These are phyloP conservation scores for Xenopus borealis DNA, from an alignment of 2,113 vertebrate species.

Conservation along the genomic window DNA sequence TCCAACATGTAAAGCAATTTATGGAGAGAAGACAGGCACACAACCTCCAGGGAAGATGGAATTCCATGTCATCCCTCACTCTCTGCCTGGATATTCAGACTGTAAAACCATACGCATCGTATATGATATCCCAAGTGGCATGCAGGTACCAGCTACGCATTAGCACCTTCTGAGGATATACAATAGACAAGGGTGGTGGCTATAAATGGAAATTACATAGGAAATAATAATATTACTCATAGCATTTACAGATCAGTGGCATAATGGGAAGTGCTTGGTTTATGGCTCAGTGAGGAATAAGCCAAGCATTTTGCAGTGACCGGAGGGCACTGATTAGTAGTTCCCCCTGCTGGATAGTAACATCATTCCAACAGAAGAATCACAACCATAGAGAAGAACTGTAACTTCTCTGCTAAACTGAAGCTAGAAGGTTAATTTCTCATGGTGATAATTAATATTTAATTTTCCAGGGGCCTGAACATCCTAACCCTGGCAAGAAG, in stretches of 20 bases:
- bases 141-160: slow-evolving; percentile 72
- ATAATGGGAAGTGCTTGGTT: too few relatives aligned
- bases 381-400: too few relatives aligned
- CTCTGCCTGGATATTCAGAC: slow-evolving; percentile 82
- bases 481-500: slow-evolving; percentile 90
- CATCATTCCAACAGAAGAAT: too few relatives aligned
- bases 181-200: not conserved
- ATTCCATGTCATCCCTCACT: slow-evolving; percentile 93
- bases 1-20: slow-evolving; percentile 95
- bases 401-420: too few relatives aligned
- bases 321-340: too few relatives aligned
- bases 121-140: slow-evolving; percentile 91
- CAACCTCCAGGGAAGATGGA: slow-evolving; percentile 98
- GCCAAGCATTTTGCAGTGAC: too few relatives aligned
- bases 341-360: too few relatives aligned
- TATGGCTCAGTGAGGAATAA: too few relatives aligned
- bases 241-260: too few relatives aligned
- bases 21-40: slow-evolving; percentile 92
- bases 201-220: not conserved
- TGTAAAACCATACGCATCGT: slow-evolving; percentile 91
- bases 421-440: too few relatives aligned
- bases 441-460: too few relatives aligned
- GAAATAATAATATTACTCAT: not conserved
- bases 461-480: slow-evolving; percentile 78
- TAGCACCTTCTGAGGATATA: not conserved